phyloP scores from a whole-genome alignment of 2,888 invertebrate genomes.

The Agrochola lychnidis region DNA sequence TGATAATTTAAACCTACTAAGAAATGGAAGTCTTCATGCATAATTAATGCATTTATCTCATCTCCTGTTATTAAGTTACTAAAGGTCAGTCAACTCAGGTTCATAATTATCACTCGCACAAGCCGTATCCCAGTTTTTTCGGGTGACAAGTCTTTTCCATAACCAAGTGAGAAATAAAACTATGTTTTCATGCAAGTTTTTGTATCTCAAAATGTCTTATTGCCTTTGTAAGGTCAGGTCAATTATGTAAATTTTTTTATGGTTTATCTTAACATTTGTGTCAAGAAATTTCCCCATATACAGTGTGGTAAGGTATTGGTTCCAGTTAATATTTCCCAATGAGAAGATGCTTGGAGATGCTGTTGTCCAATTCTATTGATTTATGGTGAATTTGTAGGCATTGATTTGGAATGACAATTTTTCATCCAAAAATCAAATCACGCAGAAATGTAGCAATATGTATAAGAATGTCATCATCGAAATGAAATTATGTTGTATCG shows the following conservation, averaged over 20 bases:
- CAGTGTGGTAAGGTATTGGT: constrained; percentile 44
- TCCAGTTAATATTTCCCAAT: constrained; percentile 51
- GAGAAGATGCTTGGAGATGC: constrained; percentile 24
- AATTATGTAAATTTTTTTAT: constrained; percentile 42
- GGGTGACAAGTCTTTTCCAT: neutral
- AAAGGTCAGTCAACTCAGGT: constrained; percentile 52
- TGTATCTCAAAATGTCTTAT: constrained; percentile 40
- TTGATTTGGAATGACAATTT: constrained; percentile 15
- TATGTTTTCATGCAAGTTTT: constrained; percentile 36
- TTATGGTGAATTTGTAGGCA: constrained; percentile 24
- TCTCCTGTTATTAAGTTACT: constrained; percentile 23
- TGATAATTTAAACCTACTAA: constrained; percentile 32
- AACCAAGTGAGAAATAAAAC: constrained; percentile 14
- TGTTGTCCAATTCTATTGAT: constrained; percentile 33
- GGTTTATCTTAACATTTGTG: constrained; percentile 49
- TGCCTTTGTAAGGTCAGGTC: constrained; percentile 43
- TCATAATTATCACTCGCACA: neutral
- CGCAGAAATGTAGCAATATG: neutral
- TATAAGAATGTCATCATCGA: neutral
- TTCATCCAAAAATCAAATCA: constrained; percentile 6
- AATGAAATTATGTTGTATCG: neutral
- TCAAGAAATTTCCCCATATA: constrained; percentile 51
- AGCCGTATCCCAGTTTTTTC: constrained; percentile 7
- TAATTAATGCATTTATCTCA: constrained; percentile 38
- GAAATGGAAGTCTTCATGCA: constrained; percentile 21